Evolutionary conservation across 2,888 invertebrate species (phyloP).

Genomic region (Drosophila nr. fundita): DNA sequence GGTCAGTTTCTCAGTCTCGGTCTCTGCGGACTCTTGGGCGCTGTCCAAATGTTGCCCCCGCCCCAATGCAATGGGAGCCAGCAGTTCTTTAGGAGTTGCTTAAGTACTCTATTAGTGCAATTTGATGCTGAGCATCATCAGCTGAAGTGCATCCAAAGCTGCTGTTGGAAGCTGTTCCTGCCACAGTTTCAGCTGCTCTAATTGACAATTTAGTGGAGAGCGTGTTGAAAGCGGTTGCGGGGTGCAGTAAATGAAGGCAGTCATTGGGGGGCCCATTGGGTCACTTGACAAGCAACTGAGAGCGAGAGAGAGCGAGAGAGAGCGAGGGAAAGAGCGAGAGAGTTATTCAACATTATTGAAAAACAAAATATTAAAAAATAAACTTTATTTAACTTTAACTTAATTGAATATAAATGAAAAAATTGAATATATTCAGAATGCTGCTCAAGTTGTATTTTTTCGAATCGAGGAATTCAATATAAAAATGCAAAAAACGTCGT

Average conservation of each 20-base stretch:
- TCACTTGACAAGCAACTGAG: conserved; percentile 4
- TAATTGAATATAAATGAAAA: neutral
- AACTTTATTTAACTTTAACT: neutral
- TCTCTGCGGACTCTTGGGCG: conserved; percentile 22
- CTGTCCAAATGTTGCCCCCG: conserved; percentile 45
- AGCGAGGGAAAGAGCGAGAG: too few species aligned
- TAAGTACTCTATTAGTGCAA: conserved; percentile 78
- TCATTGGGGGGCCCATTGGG: conserved; percentile 12
- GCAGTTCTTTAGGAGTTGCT: conserved; percentile 31
- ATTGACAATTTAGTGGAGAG: conserved; percentile 37
- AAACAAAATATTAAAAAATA: neutral
- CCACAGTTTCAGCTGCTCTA: conserved; percentile 16
- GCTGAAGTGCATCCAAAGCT: conserved; percentile 34
- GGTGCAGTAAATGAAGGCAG: too few species aligned
- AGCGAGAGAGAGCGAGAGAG: neutral
- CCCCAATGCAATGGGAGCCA: conserved; percentile 18
- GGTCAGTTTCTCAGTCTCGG: conserved; percentile 17
- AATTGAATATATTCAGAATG: neutral
- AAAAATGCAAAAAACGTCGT: neutral
- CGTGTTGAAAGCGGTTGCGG: neutral
- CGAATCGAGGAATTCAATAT: neutral
- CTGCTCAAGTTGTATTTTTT: neutral
- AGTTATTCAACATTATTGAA: neutral
- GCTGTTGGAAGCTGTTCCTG: conserved; percentile 4
- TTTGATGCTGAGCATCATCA: conserved; percentile 40